Evolutionary conservation across 2,888 invertebrate genomes (phyloP).

Genomic region (Hermaeophaga mercurialis): DNA sequence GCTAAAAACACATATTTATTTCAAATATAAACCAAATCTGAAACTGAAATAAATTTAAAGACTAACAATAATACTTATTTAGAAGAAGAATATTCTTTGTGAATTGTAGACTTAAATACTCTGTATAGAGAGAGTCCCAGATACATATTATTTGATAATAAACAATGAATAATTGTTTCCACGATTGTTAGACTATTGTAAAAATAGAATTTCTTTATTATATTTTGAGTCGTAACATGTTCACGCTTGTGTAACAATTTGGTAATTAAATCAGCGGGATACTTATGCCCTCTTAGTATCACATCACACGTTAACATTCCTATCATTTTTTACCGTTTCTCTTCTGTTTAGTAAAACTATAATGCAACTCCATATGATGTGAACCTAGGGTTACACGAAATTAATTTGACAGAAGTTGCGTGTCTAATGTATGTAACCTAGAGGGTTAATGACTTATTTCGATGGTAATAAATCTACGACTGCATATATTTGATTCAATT

Average conservation of each 20-base stretch:
- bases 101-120: too few relatives aligned
- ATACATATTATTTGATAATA: too few relatives aligned
- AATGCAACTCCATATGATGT: conserved; percentile 20
- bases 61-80: too few relatives aligned
- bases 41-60: too few relatives aligned
- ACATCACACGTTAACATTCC: conserved; percentile 9
- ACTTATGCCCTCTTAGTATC: conserved; percentile 2
- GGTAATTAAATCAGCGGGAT: conserved; percentile 21
- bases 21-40: too few relatives aligned
- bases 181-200: too few relatives aligned
- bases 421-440: conserved; percentile 30
- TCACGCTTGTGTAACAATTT: conserved; percentile 2
- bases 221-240: too few relatives aligned
- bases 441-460: conserved; percentile 39
- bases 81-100: too few relatives aligned
- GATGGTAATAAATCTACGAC: conserved; percentile 36
- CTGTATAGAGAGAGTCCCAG: too few relatives aligned
- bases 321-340: conserved; percentile 21
- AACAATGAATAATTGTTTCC: too few relatives aligned
- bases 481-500: conserved; percentile 31
- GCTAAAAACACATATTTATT: too few relatives aligned
- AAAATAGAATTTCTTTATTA: too few relatives aligned
- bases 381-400: conserved; percentile 24
- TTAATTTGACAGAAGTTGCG: conserved; percentile 31
- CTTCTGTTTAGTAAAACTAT: conserved; percentile 24